A percentile compares a stretch with the other conserved stretches of the same genome.
Conservation (phyloP, 2,888 invertebrate species). For the Nemurella pictetii region DNA sequence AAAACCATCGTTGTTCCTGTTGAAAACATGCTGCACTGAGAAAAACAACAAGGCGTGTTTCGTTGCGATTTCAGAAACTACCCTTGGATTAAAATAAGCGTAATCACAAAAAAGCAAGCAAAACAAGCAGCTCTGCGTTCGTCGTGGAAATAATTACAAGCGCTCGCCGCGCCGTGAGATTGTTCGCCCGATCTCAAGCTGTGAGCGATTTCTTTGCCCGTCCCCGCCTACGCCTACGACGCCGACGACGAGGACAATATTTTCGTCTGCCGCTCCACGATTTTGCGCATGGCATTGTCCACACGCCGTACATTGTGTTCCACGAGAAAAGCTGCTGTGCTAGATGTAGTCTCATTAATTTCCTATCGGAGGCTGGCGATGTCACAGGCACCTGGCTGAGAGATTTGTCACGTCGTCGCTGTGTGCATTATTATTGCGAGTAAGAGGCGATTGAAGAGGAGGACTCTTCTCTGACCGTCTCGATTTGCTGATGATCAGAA, state of each 20-base stretch:
- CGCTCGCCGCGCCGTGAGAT: not conserved
- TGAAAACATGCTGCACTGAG: too few species aligned
- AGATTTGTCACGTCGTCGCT: not conserved
- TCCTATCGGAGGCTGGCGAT: not conserved
- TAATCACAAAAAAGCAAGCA: too few species aligned
- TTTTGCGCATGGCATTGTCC: not conserved
- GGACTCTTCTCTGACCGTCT: too few species aligned
- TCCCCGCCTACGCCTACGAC: not conserved
- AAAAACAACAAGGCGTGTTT: too few species aligned
- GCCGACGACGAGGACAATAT: not conserved
- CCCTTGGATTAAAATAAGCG: too few species aligned
- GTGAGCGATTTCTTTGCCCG: not conserved
- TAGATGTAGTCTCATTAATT: conserved; percentile 3
- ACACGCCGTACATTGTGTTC: not conserved
- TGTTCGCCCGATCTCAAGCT: not conserved
- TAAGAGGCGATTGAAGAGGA: too few species aligned
- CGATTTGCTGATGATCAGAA: too few species aligned
- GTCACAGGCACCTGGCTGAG: not conserved
- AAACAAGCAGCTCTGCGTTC: too few species aligned
- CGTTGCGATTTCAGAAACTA: too few species aligned
- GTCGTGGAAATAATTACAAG: not conserved
- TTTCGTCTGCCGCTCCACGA: not conserved
- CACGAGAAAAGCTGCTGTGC: not conserved
- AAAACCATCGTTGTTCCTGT: too few species aligned
- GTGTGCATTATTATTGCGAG: too few species aligned